Percentiles rank a stretch among this genome's conserved stretches.
phyloP scores from a whole-genome alignment of 2,888 invertebrate species.

The Pammene fasciana region DNA sequence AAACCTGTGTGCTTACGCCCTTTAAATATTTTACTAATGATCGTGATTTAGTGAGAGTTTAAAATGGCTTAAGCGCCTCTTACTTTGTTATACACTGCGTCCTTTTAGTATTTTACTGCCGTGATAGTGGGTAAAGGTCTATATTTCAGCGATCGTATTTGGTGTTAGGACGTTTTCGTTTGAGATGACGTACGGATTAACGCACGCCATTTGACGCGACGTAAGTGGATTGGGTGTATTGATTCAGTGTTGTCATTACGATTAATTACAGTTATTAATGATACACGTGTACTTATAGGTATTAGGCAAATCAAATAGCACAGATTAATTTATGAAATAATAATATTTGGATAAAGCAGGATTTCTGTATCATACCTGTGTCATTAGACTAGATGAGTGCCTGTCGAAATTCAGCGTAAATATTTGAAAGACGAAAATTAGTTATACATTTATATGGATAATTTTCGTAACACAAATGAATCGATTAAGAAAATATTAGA shows the following conservation, averaged over 20 bases:
- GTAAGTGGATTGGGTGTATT: slow-evolving; percentile 17
- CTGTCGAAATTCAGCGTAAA: too few relatives aligned
- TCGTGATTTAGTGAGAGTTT: not conserved
- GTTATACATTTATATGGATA: too few relatives aligned
- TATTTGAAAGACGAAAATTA: too few relatives aligned
- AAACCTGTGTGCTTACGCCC: not conserved
- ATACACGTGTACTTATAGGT: not conserved
- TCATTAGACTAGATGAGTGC: too few relatives aligned
- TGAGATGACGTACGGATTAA: slow-evolving; percentile 5
- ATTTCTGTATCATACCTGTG: too few relatives aligned
- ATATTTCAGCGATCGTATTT: too few relatives aligned
- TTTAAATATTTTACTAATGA: not conserved
- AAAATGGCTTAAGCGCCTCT: not conserved
- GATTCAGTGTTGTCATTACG: slow-evolving; percentile 3
- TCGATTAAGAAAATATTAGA: too few relatives aligned
- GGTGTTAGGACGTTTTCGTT: not conserved
- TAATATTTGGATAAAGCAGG: too few relatives aligned
- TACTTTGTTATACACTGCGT: not conserved
- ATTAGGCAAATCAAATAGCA: not conserved
- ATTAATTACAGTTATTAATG: not conserved
- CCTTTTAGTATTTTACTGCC: not conserved
- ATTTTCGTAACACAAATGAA: too few relatives aligned
- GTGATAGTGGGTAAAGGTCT: not conserved
- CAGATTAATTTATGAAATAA: too few relatives aligned
- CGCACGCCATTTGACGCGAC: not conserved